Conservation (phyloP, 2,888 invertebrate species). For the Protonemura montana region DNA sequence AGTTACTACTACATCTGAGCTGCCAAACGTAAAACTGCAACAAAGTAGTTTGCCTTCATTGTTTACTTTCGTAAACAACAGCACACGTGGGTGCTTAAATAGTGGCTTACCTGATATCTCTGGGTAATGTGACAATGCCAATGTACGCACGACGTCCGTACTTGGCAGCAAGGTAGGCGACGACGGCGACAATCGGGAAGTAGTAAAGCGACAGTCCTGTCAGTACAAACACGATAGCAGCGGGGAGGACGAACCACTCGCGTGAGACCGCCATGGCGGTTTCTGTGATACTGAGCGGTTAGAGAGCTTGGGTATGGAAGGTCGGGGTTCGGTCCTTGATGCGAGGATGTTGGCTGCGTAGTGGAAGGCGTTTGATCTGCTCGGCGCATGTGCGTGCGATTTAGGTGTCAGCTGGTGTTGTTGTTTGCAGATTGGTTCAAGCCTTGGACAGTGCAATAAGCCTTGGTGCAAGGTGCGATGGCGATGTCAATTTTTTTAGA, state of each 20-base stretch:
- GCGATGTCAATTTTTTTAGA: no score
- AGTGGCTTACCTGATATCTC: constrained; percentile 73
- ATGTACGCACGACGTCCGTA: constrained; percentile 68
- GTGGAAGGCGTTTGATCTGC: not conserved
- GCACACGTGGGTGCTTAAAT: not conserved
- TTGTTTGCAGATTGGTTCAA: no score
- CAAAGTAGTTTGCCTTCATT: no score
- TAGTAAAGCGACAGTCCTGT: not conserved
- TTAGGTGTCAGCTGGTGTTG: not conserved
- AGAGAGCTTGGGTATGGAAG: not conserved
- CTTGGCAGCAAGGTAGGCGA: constrained; percentile 65
- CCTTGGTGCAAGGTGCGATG: no score
- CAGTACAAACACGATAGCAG: not conserved
- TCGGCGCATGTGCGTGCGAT: not conserved
- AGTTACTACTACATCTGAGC: not conserved
- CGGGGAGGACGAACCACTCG: not conserved
- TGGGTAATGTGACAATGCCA: constrained; percentile 69
- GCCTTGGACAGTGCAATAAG: no score
- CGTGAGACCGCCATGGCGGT: not conserved
- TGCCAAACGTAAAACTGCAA: not conserved
- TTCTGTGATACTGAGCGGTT: not conserved
- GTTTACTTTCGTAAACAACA: no score
- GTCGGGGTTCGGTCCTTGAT: not conserved
- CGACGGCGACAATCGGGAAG: constrained; percentile 48
- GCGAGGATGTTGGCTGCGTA: not conserved